These are phyloP conservation scores for Barbus barbus DNA, from an alignment of 2,113 vertebrate genomes.

Conservation along the genomic window DNA sequence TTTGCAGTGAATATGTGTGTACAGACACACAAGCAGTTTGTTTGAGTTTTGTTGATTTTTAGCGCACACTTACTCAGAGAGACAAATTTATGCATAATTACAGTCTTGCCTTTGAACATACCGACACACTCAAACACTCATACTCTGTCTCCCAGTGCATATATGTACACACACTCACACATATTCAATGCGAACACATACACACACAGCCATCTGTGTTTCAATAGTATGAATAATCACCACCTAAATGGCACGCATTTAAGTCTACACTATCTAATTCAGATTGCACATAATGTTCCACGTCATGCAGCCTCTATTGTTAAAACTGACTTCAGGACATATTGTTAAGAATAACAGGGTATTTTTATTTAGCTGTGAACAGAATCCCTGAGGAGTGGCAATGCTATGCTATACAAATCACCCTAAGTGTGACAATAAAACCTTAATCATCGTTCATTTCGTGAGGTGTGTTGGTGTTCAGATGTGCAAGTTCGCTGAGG, in stretches of 20 bases:
- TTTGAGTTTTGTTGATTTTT: slow-evolving; percentile 19
- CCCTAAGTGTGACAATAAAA: slow-evolving; percentile 22
- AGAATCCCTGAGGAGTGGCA: background rate
- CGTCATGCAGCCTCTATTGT: background rate
- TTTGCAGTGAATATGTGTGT: background rate
- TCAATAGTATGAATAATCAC: background rate
- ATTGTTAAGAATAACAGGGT: slow-evolving; percentile 9
- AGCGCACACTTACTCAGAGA: slow-evolving; percentile 12
- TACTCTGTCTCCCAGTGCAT: background rate
- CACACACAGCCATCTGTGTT: slow-evolving; percentile 11
- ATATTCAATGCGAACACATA: background rate
- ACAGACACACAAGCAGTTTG: slow-evolving; percentile 1
- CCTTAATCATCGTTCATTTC: background rate
- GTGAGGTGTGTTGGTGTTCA: background rate
- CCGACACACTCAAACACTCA: slow-evolving; percentile 12
- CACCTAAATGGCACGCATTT: background rate
- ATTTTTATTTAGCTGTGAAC: background rate
- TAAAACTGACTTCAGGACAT: background rate
- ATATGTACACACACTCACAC: slow-evolving; percentile 7
- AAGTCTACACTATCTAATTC: background rate
- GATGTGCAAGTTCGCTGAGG: background rate
- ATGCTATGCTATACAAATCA: background rate
- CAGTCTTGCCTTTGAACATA: slow-evolving; percentile 32
- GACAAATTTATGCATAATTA: slow-evolving; percentile 38
- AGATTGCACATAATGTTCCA: background rate